A percentile compares a stretch with the other conserved stretches of the same genome.
These are phyloP conservation scores for Passer domesticus DNA, from an alignment of 2,113 vertebrate genomes.

Conservation along the genomic window DNA sequence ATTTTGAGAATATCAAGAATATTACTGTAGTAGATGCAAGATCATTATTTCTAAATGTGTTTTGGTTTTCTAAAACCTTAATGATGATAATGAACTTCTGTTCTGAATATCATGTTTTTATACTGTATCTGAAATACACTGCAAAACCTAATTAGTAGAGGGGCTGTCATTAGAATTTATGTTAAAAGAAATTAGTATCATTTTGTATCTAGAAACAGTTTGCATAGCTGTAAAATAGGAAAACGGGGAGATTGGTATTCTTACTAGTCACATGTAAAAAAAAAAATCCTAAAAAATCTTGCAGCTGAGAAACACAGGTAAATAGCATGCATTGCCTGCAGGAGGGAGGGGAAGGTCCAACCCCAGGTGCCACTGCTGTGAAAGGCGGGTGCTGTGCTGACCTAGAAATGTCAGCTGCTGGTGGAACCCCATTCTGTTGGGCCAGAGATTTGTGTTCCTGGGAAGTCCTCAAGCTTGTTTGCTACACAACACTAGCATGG, in stretches of 20 bases:
- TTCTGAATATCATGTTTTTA: background rate
- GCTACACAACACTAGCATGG: background rate
- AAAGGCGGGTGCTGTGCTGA: background rate
- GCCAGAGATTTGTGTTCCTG: background rate
- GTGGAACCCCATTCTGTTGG: accelerated
- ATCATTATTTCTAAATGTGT: background rate
- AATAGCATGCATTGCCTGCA: background rate
- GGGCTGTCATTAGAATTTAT: background rate
- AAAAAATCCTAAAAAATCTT: background rate
- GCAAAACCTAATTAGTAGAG: background rate
- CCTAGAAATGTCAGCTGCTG: background rate
- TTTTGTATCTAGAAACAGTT: background rate
- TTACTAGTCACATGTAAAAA: background rate
- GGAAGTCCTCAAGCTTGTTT: background rate
- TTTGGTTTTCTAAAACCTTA: background rate
- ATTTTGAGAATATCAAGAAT: background rate
- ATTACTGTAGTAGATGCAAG: background rate
- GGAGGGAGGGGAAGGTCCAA: background rate
- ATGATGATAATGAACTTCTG: background rate
- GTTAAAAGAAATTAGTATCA: background rate
- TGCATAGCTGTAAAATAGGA: background rate
- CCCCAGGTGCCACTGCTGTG: background rate
- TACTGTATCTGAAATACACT: background rate
- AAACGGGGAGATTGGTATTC: background rate
- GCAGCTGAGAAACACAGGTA: background rate